phyloP scores from a whole-genome alignment of 2,797 vertebrate species.

The Discoglossus pictus region DNA sequence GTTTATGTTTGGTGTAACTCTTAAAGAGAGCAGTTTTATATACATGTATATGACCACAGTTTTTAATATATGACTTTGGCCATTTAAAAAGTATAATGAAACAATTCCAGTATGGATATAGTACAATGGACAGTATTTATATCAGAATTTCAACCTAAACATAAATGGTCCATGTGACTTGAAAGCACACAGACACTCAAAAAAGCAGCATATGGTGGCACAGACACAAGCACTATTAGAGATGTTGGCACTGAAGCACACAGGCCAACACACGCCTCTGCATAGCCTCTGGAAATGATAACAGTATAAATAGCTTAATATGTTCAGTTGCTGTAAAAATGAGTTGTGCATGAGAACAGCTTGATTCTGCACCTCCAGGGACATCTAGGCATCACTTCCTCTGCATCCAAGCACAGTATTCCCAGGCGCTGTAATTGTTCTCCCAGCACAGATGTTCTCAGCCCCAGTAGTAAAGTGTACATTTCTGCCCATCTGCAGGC shows the following conservation, averaged over 20 bases:
- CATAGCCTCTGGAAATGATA: conserved; percentile 27
- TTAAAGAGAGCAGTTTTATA: too few relatives aligned
- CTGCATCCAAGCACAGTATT: conserved; percentile 8
- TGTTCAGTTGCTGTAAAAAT: conserved; percentile 28
- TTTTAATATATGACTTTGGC: too few relatives aligned
- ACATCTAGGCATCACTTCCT: conserved; percentile 27
- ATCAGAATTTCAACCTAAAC: too few relatives aligned
- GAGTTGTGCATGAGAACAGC: conserved; percentile 16
- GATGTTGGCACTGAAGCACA: background rate
- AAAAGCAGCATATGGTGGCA: conserved; percentile 18
- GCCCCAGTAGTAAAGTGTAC: background rate
- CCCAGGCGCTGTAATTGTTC: conserved; percentile 6
- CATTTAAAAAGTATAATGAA: too few relatives aligned
- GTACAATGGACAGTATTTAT: too few relatives aligned
- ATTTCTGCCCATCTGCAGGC: background rate
- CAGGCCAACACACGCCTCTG: background rate
- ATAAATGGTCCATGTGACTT: too few relatives aligned
- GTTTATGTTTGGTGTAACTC: too few relatives aligned
- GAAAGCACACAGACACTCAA: background rate
- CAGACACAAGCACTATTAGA: background rate
- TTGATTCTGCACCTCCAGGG: conserved; percentile 9
- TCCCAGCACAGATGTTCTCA: conserved; percentile 33
- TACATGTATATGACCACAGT: too few relatives aligned
- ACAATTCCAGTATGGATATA: too few relatives aligned
- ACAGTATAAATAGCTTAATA: conserved; percentile 19